Conservation (phyloP, 2,888 invertebrate genomes). For the Eupithecia subumbrata region DNA sequence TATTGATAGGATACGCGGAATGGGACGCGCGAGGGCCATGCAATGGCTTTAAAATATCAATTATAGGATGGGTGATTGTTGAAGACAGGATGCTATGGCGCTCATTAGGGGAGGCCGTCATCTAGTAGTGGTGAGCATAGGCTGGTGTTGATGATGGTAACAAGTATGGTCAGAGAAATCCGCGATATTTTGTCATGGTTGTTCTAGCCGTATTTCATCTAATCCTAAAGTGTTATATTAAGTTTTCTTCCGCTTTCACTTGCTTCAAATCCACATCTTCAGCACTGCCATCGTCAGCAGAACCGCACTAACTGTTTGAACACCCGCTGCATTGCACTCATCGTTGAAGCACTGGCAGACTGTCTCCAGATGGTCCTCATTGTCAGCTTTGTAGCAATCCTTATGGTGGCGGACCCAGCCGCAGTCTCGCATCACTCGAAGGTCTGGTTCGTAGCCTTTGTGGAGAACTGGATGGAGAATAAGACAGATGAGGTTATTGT, state of each 20-base stretch:
- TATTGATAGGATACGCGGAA: no score
- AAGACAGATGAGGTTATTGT: neutral
- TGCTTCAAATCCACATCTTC: conserved; percentile 11
- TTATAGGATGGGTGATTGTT: no score
- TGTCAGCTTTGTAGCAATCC: conserved; percentile 85
- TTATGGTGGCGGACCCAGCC: conserved; percentile 82
- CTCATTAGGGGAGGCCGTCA: no score
- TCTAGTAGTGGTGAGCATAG: no score
- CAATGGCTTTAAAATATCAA: no score
- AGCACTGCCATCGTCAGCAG: neutral
- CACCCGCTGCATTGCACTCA: conserved; percentile 79
- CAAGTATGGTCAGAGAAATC: no score
- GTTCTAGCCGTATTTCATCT: neutral
- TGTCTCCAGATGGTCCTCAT: conserved; percentile 85
- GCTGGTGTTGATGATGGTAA: no score
- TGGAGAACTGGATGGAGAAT: conserved; percentile 63
- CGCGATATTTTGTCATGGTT: neutral
- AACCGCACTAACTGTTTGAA: neutral
- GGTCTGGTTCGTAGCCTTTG: conserved; percentile 68
- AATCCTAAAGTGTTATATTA: neutral
- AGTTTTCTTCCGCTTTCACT: neutral
- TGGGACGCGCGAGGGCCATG: no score
- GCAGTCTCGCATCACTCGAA: conserved; percentile 85
- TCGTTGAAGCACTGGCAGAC: conserved; percentile 86
- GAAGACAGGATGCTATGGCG: no score